Base-by-base conservation (phyloP, 2,888 invertebrate genomes). In the Cephus runcator region DNA sequence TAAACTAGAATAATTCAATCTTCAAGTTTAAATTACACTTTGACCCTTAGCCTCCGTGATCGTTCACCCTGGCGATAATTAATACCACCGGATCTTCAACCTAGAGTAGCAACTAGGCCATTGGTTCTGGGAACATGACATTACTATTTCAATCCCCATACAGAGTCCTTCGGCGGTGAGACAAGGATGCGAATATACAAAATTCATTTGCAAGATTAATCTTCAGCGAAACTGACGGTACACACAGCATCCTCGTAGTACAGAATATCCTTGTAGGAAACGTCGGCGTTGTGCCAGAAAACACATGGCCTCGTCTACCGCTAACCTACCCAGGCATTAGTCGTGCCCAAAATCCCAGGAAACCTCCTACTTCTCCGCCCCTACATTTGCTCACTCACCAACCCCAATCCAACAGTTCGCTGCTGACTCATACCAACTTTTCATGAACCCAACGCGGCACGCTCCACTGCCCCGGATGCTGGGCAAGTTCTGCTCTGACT, bases 121-220 rank as follows among this genome's bases (percentile, higher is more conserved):
- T 23, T 9, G 9, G 9, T 23, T 56, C 56, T 23, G 23, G 2
- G 56, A 56, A 23, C 56, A 15, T 56, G 23, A 23, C 2, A 56
- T 56, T 23, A 9, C 56, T 1, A 56, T 56, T 56, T 56, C 56
- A 56, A 56, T 56, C 9, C 56, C 56, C 23, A 9, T 56, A 23
- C 56, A 56, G 23, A 56, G 9, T 56, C 56, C 23, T 56, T 56
- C 56, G 23, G 23, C 40, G 23, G 56, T 56, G 56, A 2, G 9
- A 56, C 23, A 56, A 23, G 23, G 56, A 56, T 56, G 6, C 56
- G 23, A 56, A 56, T 56, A 56, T 56, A 56, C 82, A 83, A 83
- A 84, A 83, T 83, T 83, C 81, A 78, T 76, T 77, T 80, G 78
- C 73, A 80, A 84, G 84, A 86, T 86, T 87, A 86, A 87, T 86